Percentiles rank a stretch among this genome's conserved stretches.
Evolutionary conservation across 2,113 vertebrate genomes (phyloP).

Genomic region (Micronycteris hirsuta): DNA sequence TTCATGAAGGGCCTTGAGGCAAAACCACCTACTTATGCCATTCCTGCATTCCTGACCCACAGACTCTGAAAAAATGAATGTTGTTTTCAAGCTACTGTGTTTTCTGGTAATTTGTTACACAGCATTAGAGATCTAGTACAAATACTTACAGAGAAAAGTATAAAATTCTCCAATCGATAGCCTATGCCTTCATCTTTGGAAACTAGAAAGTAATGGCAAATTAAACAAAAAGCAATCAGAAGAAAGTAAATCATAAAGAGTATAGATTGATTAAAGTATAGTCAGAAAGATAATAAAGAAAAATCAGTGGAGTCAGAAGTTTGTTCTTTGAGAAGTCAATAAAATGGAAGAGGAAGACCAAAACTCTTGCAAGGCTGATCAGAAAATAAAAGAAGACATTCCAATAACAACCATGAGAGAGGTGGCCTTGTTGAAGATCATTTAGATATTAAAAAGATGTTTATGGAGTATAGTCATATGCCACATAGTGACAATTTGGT

Average conservation of each 20-base stretch:
- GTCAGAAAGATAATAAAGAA: neutral
- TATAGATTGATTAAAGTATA: neutral
- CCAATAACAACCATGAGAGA: neutral
- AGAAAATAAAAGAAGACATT: neutral
- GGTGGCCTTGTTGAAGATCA: neutral
- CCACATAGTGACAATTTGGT: neutral
- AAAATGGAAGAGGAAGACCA: neutral
- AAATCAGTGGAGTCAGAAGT: neutral
- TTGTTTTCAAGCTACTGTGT: neutral
- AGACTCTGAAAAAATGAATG: neutral
- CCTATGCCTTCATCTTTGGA: neutral
- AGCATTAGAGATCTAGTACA: neutral
- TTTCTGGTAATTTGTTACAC: neutral
- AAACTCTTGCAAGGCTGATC: neutral
- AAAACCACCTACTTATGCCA: neutral
- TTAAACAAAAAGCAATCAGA: constrained; percentile 7
- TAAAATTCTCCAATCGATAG: neutral
- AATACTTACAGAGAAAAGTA: neutral
- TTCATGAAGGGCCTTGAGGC: neutral
- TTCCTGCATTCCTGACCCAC: neutral
- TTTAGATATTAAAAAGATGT: neutral
- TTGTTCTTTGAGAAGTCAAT: neutral
- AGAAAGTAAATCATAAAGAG: neutral
- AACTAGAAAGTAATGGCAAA: neutral
- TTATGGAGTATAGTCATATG: neutral